Evolutionary conservation across 1,140 invertebrate species (phyloP).

Genomic region (Araneus ventricosus): DNA sequence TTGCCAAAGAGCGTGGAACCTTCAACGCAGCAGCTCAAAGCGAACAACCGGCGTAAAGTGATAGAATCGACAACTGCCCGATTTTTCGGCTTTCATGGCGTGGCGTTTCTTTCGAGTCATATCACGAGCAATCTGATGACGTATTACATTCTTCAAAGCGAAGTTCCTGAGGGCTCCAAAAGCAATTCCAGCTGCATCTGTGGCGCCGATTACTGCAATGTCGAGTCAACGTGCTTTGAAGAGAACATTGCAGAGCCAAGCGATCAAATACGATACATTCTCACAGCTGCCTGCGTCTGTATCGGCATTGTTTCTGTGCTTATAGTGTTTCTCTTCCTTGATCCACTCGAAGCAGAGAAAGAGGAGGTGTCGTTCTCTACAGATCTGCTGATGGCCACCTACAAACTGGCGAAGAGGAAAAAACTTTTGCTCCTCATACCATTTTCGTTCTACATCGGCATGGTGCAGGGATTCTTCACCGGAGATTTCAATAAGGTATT

Average conservation of each 20-base stretch:
- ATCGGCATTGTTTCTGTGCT: slow-evolving; percentile 91
- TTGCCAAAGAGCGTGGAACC: background rate
- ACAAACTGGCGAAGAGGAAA: slow-evolving; percentile 87
- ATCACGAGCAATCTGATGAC: slow-evolving; percentile 75
- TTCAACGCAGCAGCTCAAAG: background rate
- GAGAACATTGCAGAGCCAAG: slow-evolving; percentile 86
- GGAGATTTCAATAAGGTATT: slow-evolving; percentile 94
- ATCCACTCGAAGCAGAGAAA: slow-evolving; percentile 82
- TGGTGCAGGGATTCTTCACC: slow-evolving; percentile 97
- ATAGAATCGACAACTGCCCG: slow-evolving; percentile 65
- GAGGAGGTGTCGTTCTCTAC: slow-evolving; percentile 85
- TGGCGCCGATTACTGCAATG: slow-evolving; percentile 34
- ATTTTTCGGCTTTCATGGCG: slow-evolving; percentile 75
- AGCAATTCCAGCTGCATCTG: background rate
- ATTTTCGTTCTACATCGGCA: slow-evolving; percentile 96
- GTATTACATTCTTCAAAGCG: slow-evolving; percentile 49
- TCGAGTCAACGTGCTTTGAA: slow-evolving; percentile 45
- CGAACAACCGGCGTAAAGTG: background rate
- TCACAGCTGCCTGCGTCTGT: slow-evolving; percentile 92
- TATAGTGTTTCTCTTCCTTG: slow-evolving; percentile 92
- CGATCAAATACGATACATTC: slow-evolving; percentile 89
- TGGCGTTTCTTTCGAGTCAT: slow-evolving; percentile 53
- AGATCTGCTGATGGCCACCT: slow-evolving; percentile 87
- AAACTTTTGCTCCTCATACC: slow-evolving; percentile 93
- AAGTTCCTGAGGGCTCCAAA: no score